A percentile compares a stretch with the other conserved stretches of the same genome.
Conservation (phyloP, 2,888 invertebrate species). For the Drosophila planitibia region DNA sequence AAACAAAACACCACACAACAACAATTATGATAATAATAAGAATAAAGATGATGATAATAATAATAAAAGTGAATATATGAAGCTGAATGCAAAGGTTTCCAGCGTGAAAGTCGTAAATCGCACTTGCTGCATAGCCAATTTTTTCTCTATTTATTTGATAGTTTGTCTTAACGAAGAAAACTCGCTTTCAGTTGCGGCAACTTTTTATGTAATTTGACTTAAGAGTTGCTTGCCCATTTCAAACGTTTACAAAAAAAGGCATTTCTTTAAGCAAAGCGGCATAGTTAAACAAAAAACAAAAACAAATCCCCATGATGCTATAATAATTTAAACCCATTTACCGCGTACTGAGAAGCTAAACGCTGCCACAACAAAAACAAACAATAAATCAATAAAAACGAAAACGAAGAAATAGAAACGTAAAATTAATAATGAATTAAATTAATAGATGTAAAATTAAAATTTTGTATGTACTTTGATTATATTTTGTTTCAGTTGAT, state of each 20-base stretch:
- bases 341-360: slow-evolving; percentile 77
- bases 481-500: slow-evolving; percentile 65
- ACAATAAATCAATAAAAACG: slow-evolving; percentile 23
- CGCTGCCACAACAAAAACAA: slow-evolving; percentile 72
- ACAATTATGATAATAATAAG: slow-evolving; percentile 26
- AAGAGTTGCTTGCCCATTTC: slow-evolving; percentile 41
- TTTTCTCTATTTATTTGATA: slow-evolving; percentile 42
- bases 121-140: slow-evolving; percentile 55
- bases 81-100: slow-evolving; percentile 60
- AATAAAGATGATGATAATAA: slow-evolving; percentile 15
- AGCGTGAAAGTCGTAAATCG: slow-evolving; percentile 28
- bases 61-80: slow-evolving; percentile 29
- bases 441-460: slow-evolving; percentile 28
- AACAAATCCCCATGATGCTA: slow-evolving; percentile 33
- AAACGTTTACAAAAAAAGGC: slow-evolving; percentile 51
- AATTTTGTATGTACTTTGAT: slow-evolving; percentile 61
- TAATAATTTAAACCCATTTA: slow-evolving; percentile 37
- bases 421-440: slow-evolving; percentile 22
- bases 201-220: slow-evolving; percentile 38
- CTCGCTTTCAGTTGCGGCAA: slow-evolving; percentile 56
- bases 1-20: slow-evolving; percentile 23
- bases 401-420: slow-evolving; percentile 19
- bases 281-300: slow-evolving; percentile 11
- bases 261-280: slow-evolving; percentile 55
- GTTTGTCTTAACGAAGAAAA: slow-evolving; percentile 41